A percentile compares a stretch with the other conserved stretches of the same genome.
Evolutionary conservation across 1,140 invertebrate species (phyloP).

Genomic region (Solenopsis fugax): DNA sequence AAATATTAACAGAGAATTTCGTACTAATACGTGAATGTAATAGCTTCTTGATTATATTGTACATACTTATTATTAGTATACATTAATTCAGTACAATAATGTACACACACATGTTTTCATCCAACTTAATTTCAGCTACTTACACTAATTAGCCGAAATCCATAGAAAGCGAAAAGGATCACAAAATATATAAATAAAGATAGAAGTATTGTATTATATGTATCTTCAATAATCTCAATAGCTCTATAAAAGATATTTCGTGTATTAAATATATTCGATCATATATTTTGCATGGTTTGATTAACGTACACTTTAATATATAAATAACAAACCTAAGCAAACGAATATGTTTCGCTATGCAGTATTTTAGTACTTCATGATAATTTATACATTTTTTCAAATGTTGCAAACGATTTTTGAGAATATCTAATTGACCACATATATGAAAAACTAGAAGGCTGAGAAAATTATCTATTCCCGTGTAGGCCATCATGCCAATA

Average conservation of each 20-base stretch:
- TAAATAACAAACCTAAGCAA: slow-evolving; percentile 31
- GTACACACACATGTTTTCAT: not conserved
- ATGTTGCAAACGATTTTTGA: not conserved
- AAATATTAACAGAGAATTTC: not conserved
- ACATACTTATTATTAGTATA: not conserved
- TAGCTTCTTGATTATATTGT: not conserved
- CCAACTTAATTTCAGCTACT: not conserved
- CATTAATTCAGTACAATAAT: not conserved
- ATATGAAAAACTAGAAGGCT: slow-evolving; percentile 23
- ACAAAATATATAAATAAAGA: slow-evolving; percentile 48
- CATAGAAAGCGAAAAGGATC: not conserved
- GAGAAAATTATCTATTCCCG: slow-evolving; percentile 28
- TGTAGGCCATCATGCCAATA: not conserved
- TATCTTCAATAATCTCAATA: slow-evolving; percentile 41
- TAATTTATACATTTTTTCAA: not conserved
- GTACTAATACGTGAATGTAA: not conserved
- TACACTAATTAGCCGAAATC: slow-evolving; percentile 27
- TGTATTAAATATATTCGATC: not conserved
- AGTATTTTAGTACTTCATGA: not conserved
- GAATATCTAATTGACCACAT: slow-evolving; percentile 40
- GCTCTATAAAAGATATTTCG: slow-evolving; percentile 22
- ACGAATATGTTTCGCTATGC: slow-evolving; percentile 15
- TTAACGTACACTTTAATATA: not conserved
- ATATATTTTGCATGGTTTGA: not conserved
- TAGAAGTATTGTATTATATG: slow-evolving; percentile 38